Base-by-base conservation (phyloP, 2,797 vertebrate genomes). In the Hafferia zeledoni region DNA sequence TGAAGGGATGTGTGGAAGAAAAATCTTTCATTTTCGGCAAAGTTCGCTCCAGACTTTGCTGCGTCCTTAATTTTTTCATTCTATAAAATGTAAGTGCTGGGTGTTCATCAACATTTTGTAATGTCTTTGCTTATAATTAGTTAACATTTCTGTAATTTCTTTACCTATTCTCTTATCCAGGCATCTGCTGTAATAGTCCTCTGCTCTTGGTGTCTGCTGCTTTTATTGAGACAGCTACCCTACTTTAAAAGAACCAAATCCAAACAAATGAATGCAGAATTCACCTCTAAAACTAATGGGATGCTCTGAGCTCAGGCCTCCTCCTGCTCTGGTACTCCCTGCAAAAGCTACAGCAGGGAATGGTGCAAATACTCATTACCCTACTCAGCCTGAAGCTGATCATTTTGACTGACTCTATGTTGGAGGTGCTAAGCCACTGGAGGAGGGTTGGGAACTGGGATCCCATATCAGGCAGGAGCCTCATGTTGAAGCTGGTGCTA, bases 341-440 rank as follows among this genome's bases (percentile, higher is more conserved):
- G 14, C 2, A 49, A 87, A 79, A 65, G 43, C 18, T 71, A 64
- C 33, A 30, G 25, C n/a, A 55, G 19, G 6, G 47, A 50, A 46
- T 0, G 1, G 2, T 50, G 11, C 0, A 0, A 39, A 27, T 18
- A 2, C 5, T 74, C 8, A 16, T 57, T 37, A 30, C 10, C 8
- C 0, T 0, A 17, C 28, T 60, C 35, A 31, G 6, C 18, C 20
- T 65, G 44, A 68, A 24, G 13, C 3, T 0, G 0, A 2, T 27
- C 0, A 0, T 37, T 82, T 52, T 53, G 52, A 2, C 18, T 14
- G 12, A 17, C n/a, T 2, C 39, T 1, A 0, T 27, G 11, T 3
- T 53, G 17, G 61, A 64, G 8, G 16, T 53, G 30, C 17, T 50
- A 25, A 41, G 13, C 11, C n/a, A 24, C 16, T 72, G 39, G n/a